Conservation (phyloP, 2,888 invertebrate genomes). For the Muschampia plurimacula region DNA sequence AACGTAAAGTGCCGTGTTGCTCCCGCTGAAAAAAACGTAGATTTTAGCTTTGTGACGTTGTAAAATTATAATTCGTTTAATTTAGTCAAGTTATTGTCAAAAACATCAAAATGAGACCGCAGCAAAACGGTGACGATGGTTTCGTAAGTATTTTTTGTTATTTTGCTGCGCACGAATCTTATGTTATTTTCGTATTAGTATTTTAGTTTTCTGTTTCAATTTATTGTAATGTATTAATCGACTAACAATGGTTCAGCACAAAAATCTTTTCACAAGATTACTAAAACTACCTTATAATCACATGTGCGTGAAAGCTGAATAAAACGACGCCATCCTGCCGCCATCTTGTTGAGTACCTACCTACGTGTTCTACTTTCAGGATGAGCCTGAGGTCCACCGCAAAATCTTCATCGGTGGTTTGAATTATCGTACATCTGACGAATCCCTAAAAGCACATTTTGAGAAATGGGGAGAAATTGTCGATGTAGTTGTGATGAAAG, state of each 20-base stretch:
- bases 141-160: slow-evolving; percentile 67
- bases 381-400: slow-evolving; percentile 93
- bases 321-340: slow-evolving; percentile 58
- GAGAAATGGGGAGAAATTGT: slow-evolving; percentile 99
- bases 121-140: slow-evolving; percentile 80
- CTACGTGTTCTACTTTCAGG: slow-evolving; percentile 73
- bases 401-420: slow-evolving; percentile 98
- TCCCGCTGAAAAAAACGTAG: slow-evolving; percentile 40
- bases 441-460: slow-evolving; percentile 96
- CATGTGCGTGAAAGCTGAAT: background rate
- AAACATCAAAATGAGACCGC: slow-evolving; percentile 78
- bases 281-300: background rate
- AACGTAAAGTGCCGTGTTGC: slow-evolving; percentile 12
- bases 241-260: background rate
- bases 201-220: background rate
- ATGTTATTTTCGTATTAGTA: background rate
- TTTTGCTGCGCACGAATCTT: background rate
- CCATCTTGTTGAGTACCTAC: slow-evolving; percentile 74
- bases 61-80: background rate
- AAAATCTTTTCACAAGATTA: background rate
- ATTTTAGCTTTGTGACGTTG: background rate
- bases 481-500: slow-evolving; percentile 98
- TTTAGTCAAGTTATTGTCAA: slow-evolving; percentile 23
- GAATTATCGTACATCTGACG: slow-evolving; percentile 97
- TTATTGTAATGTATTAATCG: background rate